Percentiles rank a stretch among this genome's conserved stretches.
phyloP scores from a whole-genome alignment of 2,113 vertebrate genomes.

The Sinocyclocheilus anshuiensis region DNA sequence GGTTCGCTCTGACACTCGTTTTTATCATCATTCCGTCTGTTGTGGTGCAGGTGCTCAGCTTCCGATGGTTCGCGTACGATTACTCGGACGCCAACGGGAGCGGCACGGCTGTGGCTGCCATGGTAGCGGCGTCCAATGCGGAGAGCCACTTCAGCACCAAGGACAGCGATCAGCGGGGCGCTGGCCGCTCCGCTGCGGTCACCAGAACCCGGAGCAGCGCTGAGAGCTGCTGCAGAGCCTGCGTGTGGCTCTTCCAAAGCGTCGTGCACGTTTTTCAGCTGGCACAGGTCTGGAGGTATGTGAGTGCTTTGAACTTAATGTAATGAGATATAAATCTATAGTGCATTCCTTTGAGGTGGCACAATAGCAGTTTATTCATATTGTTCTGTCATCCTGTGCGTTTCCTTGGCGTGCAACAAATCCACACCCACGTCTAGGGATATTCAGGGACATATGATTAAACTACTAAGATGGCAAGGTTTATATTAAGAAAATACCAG shows the following conservation, averaged over 20 bases:
- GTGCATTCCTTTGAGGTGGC: not conserved
- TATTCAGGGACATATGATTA: not conserved
- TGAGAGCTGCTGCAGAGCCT: slow-evolving; percentile 86
- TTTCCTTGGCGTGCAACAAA: not conserved
- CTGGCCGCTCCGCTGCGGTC: slow-evolving; percentile 67
- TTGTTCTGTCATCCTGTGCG: not conserved
- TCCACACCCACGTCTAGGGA: slow-evolving; percentile 5
- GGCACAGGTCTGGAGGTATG: slow-evolving; percentile 93
- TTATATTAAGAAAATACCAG: not conserved
- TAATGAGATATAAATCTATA: not conserved
- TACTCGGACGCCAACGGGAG: slow-evolving; percentile 70
- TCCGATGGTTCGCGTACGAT: slow-evolving; percentile 95
- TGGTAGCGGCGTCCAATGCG: slow-evolving; percentile 76
- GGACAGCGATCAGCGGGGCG: slow-evolving; percentile 76
- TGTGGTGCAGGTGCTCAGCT: slow-evolving; percentile 92
- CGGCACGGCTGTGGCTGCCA: slow-evolving; percentile 70
- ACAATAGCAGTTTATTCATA: slow-evolving; percentile 27
- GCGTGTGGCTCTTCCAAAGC: slow-evolving; percentile 86
- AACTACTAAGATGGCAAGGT: not conserved
- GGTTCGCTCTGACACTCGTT: slow-evolving; percentile 89
- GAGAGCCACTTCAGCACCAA: slow-evolving; percentile 76
- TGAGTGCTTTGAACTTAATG: not conserved
- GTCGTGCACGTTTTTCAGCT: slow-evolving; percentile 89
- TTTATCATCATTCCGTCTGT: slow-evolving; percentile 91
- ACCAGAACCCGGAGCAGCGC: slow-evolving; percentile 67